Evolutionary conservation across 2,113 vertebrate genomes (phyloP).

Genomic region (Xiphophorus hellerii): DNA sequence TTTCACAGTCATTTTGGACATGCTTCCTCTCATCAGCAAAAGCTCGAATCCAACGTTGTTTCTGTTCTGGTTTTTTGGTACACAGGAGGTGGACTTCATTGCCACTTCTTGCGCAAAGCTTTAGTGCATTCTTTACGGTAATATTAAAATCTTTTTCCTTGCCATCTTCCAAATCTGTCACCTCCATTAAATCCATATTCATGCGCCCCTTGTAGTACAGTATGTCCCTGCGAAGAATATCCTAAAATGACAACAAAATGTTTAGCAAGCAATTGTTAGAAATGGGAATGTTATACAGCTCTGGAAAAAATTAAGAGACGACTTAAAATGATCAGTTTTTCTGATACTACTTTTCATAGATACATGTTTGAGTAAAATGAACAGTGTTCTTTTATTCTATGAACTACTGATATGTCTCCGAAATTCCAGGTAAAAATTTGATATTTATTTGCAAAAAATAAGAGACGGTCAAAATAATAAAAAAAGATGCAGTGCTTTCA

Average conservation of each 20-base stretch:
- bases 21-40: slow-evolving; percentile 90
- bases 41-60: slow-evolving; percentile 92
- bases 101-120: slow-evolving; percentile 75
- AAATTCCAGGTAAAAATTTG: no score
- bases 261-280: background rate
- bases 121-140: slow-evolving; percentile 91
- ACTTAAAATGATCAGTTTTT: no score
- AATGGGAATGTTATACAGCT: no score
- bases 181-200: slow-evolving; percentile 90
- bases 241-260: slow-evolving; percentile 73
- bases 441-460: no score
- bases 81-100: slow-evolving; percentile 90
- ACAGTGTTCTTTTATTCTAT: no score
- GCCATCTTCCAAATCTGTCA: slow-evolving; percentile 90
- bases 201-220: slow-evolving; percentile 93
- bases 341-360: no score
- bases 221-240: slow-evolving; percentile 91
- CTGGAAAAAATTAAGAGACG: no score
- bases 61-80: slow-evolving; percentile 93
- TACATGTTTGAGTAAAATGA: no score
- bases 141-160: slow-evolving; percentile 92
- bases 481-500: no score
- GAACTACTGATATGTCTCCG: no score
- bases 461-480: no score
- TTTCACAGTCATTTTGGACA: slow-evolving; percentile 90